A percentile compares a stretch with the other conserved stretches of the same genome.
phyloP scores from a whole-genome alignment of 2,113 vertebrate species.

The Seriola quinqueradiata region DNA sequence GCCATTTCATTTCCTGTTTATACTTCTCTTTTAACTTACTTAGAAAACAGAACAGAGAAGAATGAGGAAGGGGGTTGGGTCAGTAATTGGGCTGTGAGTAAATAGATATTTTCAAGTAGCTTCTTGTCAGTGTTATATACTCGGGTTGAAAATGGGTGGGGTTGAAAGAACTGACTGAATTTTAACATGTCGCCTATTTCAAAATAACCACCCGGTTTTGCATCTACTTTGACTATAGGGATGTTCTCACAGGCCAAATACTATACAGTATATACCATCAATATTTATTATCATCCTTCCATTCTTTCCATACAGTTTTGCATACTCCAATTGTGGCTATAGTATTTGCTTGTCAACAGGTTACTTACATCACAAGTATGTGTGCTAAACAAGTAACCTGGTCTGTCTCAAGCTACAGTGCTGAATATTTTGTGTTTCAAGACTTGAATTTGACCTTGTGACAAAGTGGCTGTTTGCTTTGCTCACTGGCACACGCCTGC shows the following conservation, averaged over 20 bases:
- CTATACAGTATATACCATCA: neutral
- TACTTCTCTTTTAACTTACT: neutral
- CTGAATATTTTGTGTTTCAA: neutral
- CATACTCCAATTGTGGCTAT: neutral
- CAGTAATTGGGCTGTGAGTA: slow-evolving; percentile 7
- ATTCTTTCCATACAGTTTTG: neutral
- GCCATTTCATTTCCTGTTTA: slow-evolving; percentile 36
- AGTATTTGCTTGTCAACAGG: neutral
- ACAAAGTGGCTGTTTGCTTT: slow-evolving; percentile 31
- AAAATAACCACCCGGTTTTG: neutral
- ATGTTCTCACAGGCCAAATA: neutral
- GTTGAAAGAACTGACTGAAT: slow-evolving; percentile 30
- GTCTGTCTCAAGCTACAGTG: neutral
- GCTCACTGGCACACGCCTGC: neutral
- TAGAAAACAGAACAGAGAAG: slow-evolving; percentile 1
- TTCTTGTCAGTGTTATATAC: slow-evolving; percentile 40
- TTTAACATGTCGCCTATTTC: neutral
- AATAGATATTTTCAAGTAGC: slow-evolving; percentile 38
- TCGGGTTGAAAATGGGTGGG: neutral
- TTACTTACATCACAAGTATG: neutral
- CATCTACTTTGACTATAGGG: neutral
- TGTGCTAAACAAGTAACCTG: neutral
- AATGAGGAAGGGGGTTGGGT: slow-evolving; percentile 53
- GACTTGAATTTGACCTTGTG: slow-evolving; percentile 25
- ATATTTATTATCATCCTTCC: neutral